Evolutionary conservation across 2,888 invertebrate genomes (phyloP).

Genomic region (Molanna angustata): DNA sequence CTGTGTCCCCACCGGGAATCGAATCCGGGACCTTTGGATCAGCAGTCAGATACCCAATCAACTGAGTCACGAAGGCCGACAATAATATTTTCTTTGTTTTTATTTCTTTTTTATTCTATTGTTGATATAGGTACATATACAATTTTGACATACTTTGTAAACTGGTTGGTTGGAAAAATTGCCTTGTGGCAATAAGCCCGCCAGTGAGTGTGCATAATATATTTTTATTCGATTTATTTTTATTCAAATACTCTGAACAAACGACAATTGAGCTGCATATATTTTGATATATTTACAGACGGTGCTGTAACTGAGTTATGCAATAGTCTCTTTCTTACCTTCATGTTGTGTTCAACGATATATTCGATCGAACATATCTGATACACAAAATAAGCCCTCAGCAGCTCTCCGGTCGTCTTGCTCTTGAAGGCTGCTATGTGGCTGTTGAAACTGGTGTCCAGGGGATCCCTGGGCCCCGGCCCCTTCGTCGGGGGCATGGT

Average conservation of each 20-base stretch:
- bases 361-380: slow-evolving; percentile 83
- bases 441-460: slow-evolving; percentile 85
- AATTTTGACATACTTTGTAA: too few relatives aligned
- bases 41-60: too few relatives aligned
- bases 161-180: background rate
- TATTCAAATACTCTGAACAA: too few relatives aligned
- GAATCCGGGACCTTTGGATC: too few relatives aligned
- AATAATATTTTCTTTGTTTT: too few relatives aligned
- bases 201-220: too few relatives aligned
- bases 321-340: slow-evolving; percentile 74
- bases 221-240: too few relatives aligned
- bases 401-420: slow-evolving; percentile 89
- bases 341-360: slow-evolving; percentile 88
- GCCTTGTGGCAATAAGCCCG: background rate
- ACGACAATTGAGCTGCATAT: too few relatives aligned
- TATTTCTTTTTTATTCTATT: too few relatives aligned
- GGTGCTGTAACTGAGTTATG: background rate
- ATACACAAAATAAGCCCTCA: slow-evolving; percentile 89
- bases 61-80: too few relatives aligned
- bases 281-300: background rate
- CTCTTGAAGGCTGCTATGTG: slow-evolving; percentile 91
- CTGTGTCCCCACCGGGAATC: too few relatives aligned
- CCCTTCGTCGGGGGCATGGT: slow-evolving; percentile 29
- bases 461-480: slow-evolving; percentile 56
- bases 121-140: too few relatives aligned